phyloP scores from a whole-genome alignment of 2,797 vertebrate genomes.

The Botia almorhae region DNA sequence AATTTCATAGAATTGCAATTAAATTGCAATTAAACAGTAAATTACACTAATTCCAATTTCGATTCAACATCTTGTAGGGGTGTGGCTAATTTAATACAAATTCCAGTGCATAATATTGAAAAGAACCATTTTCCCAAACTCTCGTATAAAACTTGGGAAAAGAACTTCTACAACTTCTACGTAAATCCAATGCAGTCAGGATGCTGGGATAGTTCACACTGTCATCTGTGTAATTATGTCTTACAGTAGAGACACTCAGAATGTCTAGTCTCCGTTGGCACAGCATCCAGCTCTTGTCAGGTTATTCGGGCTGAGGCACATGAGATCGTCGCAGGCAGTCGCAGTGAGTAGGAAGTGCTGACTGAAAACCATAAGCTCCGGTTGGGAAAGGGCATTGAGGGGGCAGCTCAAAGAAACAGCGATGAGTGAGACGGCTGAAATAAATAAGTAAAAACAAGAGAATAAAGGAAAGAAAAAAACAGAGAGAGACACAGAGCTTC shows the following conservation, averaged over 20 bases:
- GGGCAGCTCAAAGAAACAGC: slow-evolving; percentile 65
- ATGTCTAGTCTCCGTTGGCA: not conserved
- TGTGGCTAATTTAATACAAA: not conserved
- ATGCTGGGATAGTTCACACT: not conserved
- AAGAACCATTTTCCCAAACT: not conserved
- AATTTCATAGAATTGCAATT: not conserved
- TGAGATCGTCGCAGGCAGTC: slow-evolving; percentile 15
- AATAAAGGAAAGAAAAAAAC: slow-evolving; percentile 51
- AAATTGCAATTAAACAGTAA: not conserved
- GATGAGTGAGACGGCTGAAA: slow-evolving; percentile 63
- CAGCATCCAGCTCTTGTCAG: not conserved
- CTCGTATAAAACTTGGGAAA: not conserved
- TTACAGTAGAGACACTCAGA: too few species aligned
- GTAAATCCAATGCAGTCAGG: not conserved
- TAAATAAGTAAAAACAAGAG: slow-evolving; percentile 63
- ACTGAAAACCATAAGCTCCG: slow-evolving; percentile 65
- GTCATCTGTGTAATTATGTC: slow-evolving; percentile 11
- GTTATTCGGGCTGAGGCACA: not conserved
- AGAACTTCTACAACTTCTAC: too few species aligned
- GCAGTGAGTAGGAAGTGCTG: slow-evolving; percentile 72
- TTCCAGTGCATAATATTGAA: not conserved
- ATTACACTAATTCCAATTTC: not conserved
- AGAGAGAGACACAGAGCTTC: slow-evolving; percentile 22
- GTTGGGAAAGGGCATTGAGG: slow-evolving; percentile 64
- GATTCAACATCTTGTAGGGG: not conserved